Evolutionary conservation across 2,888 invertebrate genomes (phyloP).

Genomic region (Osmoderma eremita): DNA sequence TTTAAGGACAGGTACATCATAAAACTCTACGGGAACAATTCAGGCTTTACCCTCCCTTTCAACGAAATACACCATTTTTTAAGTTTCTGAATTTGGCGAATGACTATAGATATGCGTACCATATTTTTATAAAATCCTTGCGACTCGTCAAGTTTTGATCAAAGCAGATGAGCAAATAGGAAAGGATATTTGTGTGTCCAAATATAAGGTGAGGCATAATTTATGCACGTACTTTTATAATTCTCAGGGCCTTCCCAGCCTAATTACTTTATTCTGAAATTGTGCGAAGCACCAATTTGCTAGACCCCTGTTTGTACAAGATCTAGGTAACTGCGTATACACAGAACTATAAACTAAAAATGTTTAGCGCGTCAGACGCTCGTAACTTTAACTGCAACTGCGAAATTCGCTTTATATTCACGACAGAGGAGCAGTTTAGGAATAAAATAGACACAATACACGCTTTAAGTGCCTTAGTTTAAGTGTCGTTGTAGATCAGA

Average conservation of each 20-base stretch:
- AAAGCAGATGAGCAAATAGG: too few species aligned
- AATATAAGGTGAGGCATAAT: conserved; percentile 28
- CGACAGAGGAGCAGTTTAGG: not conserved
- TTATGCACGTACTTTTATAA: conserved; percentile 7
- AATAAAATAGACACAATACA: conserved; percentile 6
- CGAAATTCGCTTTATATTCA: conserved; percentile 20
- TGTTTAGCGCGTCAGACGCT: conserved; percentile 12
- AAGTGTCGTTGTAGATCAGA: conserved; percentile 14
- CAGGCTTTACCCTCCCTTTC: too few species aligned
- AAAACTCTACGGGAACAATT: too few species aligned
- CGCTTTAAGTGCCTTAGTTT: conserved; percentile 19
- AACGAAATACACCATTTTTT: too few species aligned
- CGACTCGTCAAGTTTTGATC: too few species aligned
- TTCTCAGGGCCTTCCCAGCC: not conserved
- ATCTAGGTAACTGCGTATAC: not conserved
- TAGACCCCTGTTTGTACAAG: not conserved
- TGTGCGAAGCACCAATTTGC: not conserved
- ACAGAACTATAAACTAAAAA: conserved; percentile 19
- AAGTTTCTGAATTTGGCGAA: too few species aligned
- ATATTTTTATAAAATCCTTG: too few species aligned
- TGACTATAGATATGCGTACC: too few species aligned
- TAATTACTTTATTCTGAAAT: conserved; percentile 11
- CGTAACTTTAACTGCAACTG: conserved; percentile 22
- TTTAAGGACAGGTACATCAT: too few species aligned
- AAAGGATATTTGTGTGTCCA: conserved; percentile 25